Percentiles rank a stretch among this genome's conserved stretches.
Conservation (phyloP, 2,113 vertebrate species). For the Meleagris gallopavo region DNA sequence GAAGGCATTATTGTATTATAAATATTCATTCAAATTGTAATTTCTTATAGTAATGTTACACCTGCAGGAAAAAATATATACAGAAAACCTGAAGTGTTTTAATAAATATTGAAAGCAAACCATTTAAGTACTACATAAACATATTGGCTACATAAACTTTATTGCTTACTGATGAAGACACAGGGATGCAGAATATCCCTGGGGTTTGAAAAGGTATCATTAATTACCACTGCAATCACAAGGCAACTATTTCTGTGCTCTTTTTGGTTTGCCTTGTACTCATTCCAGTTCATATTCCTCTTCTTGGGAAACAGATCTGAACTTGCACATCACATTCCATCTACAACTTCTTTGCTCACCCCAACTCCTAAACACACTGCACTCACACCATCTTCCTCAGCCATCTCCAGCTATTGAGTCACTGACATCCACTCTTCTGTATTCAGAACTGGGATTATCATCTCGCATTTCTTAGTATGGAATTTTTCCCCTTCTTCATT, state of each 20-base stretch:
- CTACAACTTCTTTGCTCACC: not conserved
- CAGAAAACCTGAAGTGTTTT: not conserved
- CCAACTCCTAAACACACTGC: not conserved
- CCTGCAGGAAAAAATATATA: conserved; percentile 25
- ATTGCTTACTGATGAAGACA: not conserved
- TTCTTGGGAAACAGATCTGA: not conserved
- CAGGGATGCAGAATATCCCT: not conserved
- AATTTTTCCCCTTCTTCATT: not conserved
- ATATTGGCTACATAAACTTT: not conserved
- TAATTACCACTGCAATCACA: not conserved
- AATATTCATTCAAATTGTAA: conserved; percentile 41
- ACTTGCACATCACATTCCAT: not conserved
- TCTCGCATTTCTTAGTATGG: not conserved
- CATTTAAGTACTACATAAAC: not conserved
- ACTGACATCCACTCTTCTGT: not conserved
- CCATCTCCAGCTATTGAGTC: not conserved
- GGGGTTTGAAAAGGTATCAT: not conserved
- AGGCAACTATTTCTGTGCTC: not conserved
- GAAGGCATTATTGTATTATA: not conserved
- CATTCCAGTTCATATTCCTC: not conserved
- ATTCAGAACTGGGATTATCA: not conserved
- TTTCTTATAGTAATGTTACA: conserved; percentile 3
- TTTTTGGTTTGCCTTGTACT: not conserved
- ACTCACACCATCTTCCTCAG: not conserved
- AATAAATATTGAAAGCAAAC: conserved; percentile 10